phyloP scores from a whole-genome alignment of 2,888 invertebrate species.

The Odontocolon sp. region DNA sequence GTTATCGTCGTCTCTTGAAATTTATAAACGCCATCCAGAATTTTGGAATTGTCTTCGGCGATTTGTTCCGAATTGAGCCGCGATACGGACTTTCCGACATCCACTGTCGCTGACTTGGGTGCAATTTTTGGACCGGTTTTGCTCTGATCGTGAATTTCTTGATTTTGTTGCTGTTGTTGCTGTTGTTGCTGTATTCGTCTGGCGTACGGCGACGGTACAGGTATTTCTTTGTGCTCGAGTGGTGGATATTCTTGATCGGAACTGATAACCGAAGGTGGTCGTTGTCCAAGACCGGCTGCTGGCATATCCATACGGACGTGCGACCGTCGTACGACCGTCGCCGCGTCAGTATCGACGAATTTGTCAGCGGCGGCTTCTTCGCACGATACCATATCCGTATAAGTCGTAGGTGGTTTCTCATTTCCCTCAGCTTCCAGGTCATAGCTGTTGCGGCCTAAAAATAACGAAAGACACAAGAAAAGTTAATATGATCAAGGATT shows the following conservation, averaged over 20 bases:
- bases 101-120: slow-evolving; percentile 48
- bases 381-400: slow-evolving; percentile 69
- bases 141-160: slow-evolving; percentile 42
- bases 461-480: neutral
- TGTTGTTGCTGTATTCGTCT: slow-evolving; percentile 67
- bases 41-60: slow-evolving; percentile 47
- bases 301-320: slow-evolving; percentile 85
- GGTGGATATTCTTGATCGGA: slow-evolving; percentile 76
- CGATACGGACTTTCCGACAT: slow-evolving; percentile 42
- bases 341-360: slow-evolving; percentile 75
- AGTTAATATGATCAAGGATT: too few relatives aligned
- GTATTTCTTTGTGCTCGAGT: slow-evolving; percentile 74
- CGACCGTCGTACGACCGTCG: slow-evolving; percentile 77
- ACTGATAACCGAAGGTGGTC: slow-evolving; percentile 87
- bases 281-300: slow-evolving; percentile 85
- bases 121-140: slow-evolving; percentile 56
- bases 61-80: slow-evolving; percentile 47
- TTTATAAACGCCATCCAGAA: slow-evolving; percentile 69
- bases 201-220: slow-evolving; percentile 72
- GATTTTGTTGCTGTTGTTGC: slow-evolving; percentile 54
- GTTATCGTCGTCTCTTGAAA: slow-evolving; percentile 69
- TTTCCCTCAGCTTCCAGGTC: slow-evolving; percentile 75
- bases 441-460: slow-evolving; percentile 76
- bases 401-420: slow-evolving; percentile 70
- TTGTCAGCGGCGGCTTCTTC: slow-evolving; percentile 70